phyloP scores from a whole-genome alignment of 2,113 vertebrate genomes.

The Malurus elegans region DNA sequence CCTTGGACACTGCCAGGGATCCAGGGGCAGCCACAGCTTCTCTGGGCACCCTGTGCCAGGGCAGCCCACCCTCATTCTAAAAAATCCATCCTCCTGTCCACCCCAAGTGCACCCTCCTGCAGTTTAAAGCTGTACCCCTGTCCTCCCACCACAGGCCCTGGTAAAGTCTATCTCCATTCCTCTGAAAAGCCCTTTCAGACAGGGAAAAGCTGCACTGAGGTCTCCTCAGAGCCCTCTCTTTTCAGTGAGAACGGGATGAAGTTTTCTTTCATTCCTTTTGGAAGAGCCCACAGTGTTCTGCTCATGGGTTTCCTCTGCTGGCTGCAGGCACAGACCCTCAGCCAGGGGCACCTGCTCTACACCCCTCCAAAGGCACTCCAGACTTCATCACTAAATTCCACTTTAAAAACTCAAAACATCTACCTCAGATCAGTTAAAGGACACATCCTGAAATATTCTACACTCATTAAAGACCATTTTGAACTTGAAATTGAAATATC shows the following conservation, averaged over 20 bases:
- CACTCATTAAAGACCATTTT: background rate
- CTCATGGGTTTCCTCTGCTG: background rate
- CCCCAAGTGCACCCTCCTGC: accelerated
- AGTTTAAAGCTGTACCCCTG: background rate
- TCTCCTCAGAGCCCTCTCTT: background rate
- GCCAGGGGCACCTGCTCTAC: background rate
- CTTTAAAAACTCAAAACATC: background rate
- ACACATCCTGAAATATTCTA: background rate
- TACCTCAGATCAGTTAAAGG: background rate
- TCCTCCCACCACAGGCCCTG: background rate
- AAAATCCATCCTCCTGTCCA: too few species aligned
- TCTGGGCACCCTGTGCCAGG: background rate
- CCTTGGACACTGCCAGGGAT: background rate
- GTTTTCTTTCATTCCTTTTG: background rate
- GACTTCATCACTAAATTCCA: background rate
- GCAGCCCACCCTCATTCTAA: accelerated
- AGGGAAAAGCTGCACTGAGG: accelerated
- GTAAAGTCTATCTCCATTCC: background rate
- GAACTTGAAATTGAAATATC: background rate
- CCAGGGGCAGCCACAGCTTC: background rate
- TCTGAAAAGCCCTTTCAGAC: background rate
- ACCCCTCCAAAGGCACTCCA: background rate
- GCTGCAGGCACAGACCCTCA: background rate
- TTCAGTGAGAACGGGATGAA: background rate
- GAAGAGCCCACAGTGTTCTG: background rate